Conservation (phyloP, 2,113 vertebrate species). For the Orthonyx spaldingii region DNA sequence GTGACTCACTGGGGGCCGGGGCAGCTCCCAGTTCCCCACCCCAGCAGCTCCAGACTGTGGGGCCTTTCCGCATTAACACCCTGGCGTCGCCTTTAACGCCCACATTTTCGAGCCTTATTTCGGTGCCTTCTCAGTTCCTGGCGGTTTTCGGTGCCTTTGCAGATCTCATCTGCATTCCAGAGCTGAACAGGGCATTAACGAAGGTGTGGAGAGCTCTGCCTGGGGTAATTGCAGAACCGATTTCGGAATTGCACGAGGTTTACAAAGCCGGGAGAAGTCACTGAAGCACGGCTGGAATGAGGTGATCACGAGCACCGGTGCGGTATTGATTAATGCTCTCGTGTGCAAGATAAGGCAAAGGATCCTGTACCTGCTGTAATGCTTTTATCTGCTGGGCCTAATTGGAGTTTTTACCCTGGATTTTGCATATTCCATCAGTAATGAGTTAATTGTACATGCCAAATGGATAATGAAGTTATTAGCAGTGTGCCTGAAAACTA, state of each 20-base stretch:
- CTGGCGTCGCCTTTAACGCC: rapidly evolving
- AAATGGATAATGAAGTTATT: background rate
- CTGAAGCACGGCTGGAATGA: background rate
- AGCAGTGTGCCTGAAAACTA: background rate
- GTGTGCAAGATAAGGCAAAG: background rate
- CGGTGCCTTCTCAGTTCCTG: background rate
- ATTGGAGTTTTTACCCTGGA: background rate
- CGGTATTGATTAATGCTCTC: background rate
- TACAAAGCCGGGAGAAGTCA: background rate
- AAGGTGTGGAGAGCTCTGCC: background rate
- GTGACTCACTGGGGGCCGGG: rapidly evolving
- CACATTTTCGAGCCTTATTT: rapidly evolving
- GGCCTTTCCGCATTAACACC: rapidly evolving
- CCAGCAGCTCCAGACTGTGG: rapidly evolving
- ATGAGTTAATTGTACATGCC: background rate
- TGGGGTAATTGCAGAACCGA: background rate
- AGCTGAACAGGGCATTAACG: background rate
- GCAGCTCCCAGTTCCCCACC: background rate
- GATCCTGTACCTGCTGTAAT: background rate
- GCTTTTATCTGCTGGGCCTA: background rate
- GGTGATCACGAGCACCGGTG: background rate
- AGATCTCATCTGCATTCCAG: background rate
- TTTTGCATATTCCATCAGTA: background rate
- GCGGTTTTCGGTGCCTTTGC: background rate
- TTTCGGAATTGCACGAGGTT: background rate